Base-by-base conservation (phyloP, 2,888 invertebrate genomes). In the Physocephala rufipes region DNA sequence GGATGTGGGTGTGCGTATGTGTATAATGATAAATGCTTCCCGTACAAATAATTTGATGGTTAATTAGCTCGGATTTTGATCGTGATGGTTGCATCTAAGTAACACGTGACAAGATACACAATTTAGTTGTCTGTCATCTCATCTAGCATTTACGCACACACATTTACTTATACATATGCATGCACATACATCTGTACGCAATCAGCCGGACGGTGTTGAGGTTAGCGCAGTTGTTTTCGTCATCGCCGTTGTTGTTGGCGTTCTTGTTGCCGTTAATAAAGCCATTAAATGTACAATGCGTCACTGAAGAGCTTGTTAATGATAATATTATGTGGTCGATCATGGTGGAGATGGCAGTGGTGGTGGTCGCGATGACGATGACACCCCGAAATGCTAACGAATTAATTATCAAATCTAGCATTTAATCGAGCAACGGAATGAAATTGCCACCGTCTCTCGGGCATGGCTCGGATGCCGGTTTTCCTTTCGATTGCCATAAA, bases 371-470 rank as follows among this genome's bases (percentile, higher is more conserved):
- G 36, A 21, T 28, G 49, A 15, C 28, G 30, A 5, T 30, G 3
- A 47, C 43, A 63, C 45, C 63, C 47, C 45, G 15, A 68, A 69
- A 36, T 71, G 21, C 71, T 73, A 72, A 74, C 45, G 64, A 71
- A 74, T 73, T 73, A 74, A 74, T 73, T 73, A 67, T 70, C 45
- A 72, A 63, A 62, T 69, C 24, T 69, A 45, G 49, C 62, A 69
- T 69, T 69, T 69, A 62, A 62, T 62, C 51, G 26, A 21, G 69
- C 69, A 65, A 36, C 70, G 49, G 24, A 69, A 55, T 67, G 62
- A 36, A 62, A 36, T 30, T 43, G n/a, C 43, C 62, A 62, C n/a
- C n/a, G 19, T 24, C 53, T 19, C 2, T 28, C 26, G 2, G 1
- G 1, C 26, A 12, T 16, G 12, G 2, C 5, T 28, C 19, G n/a